Evolutionary conservation across 2,113 vertebrate genomes (phyloP), one percentile per base, ranked within the genome.

Genomic region (Myiozetetes cayanensis): DNA sequence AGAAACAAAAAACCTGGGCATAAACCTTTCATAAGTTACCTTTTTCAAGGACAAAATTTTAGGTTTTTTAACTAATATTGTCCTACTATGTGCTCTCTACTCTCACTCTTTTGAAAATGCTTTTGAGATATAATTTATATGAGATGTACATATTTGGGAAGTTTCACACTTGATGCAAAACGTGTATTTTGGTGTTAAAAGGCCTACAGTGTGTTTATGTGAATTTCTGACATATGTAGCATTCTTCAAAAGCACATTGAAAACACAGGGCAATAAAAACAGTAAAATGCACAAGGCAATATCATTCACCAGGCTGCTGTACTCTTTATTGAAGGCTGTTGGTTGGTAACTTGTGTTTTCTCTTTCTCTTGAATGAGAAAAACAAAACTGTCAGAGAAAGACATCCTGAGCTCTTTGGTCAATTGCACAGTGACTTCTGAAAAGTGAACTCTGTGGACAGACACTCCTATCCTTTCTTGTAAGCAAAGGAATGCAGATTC

Each of bases 151-250:
- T 86, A 81, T 90, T 90, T 78, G 35, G 41, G 30, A 93, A 90
- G 55, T 44, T 90, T 96, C 53, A 56, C 70, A 87, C 47, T 74
- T 77, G 8, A 37, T 85, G n/a, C 66, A 71, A 91, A 90, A 82
- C 75, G 15, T 75, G 66, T 43, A 71, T 90, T 94, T 93, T 83
- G 43, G 25, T 92, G 49, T 94, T 94, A 91, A 28, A 73, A 94
- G 56, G 94, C 59, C 66, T 86, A 28, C 47, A 87, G 33, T 12
- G 33, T 85, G 80, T 91, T 96, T 97, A 81, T 89, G 82, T 84
- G 41, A 87, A 70, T 93, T 94, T 95, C n/a, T 81, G 62, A 85
- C 46, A 70, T 56, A 82, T 15, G 39, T 14, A 92, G 41, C 37
- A 47, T 49, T 89, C 53, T 72, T 61, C 44, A 87, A 89, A 95